phyloP scores from a whole-genome alignment of 2,113 vertebrate species.

The Pterophyllum scalare region DNA sequence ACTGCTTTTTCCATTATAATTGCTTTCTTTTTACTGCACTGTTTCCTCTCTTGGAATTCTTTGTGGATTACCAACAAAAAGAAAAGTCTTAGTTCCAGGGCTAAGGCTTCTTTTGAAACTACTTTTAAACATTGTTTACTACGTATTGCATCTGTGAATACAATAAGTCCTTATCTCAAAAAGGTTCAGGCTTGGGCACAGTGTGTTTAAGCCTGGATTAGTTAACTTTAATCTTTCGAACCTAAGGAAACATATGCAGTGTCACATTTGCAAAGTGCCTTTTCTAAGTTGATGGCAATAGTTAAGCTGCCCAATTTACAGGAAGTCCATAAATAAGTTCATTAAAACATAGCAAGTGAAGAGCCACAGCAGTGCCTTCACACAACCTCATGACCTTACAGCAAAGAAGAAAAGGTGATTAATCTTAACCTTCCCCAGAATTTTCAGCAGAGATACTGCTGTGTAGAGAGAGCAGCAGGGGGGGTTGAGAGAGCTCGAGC shows the following conservation, averaged over 20 bases:
- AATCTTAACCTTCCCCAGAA: conserved; percentile 7
- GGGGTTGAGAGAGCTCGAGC: not conserved
- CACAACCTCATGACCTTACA: conserved; percentile 1
- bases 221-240: conserved; percentile 14
- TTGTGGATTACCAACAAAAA: conserved; percentile 43
- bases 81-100: conserved; percentile 26
- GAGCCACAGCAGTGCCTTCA: not conserved
- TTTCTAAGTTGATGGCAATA: not conserved
- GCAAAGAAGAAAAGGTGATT: not conserved
- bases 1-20: conserved; percentile 54
- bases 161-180: conserved; percentile 1
- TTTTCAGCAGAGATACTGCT: not conserved
- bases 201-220: conserved; percentile 11
- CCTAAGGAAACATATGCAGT: not conserved
- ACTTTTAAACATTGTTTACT: conserved; percentile 34
- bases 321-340: not conserved
- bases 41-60: conserved; percentile 42
- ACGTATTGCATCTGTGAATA: conserved; percentile 23
- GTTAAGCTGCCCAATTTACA: not conserved
- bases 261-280: not conserved
- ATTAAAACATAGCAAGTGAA: conserved; percentile 9
- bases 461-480: not conserved
- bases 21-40: conserved; percentile 60
- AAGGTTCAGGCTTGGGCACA: conserved; percentile 20
- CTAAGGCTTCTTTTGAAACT: conserved; percentile 31